Base-by-base conservation (phyloP, 2,888 invertebrate species). In the Aphodius sticticus region DNA sequence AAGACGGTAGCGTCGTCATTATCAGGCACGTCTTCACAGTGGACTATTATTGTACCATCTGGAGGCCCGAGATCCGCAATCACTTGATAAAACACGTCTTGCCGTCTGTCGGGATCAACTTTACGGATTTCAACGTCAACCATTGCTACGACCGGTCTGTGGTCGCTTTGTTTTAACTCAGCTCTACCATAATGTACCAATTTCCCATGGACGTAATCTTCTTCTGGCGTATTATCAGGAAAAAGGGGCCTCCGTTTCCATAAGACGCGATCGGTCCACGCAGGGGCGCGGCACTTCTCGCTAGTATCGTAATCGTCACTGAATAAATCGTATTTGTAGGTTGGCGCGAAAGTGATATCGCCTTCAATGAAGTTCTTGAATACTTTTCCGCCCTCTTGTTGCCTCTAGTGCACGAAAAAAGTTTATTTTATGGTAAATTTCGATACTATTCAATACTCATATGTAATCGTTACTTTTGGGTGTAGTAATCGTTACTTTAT, bases 291-390 rank as follows among this genome's bases (percentile, higher is more conserved):
- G 87, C 95, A 95, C 90, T 99, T 99, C 88, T 99, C 99, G 87
- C 99, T 99, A 0, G 99, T 99, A 88, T 99, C 99, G 88, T 99
- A 99, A 89, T 99, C 99, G 88, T 99, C 98, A 85, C 98, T 98
- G 88, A 99, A 99, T 79, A 99, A 91, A 90, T 99, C 99, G 88
- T 99, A 99, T 88, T 99, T 99, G 89, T 99, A 99, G 0, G 99
- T 99, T 0, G 99, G 99, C 14, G 96, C 93, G 88, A 99, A 99
- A 72, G 92, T 93, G 53, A 99, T 94, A 77, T 95, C 94, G 0
- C 98, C 99, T 91, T 99, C 99, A 78, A 94, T 92, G 88, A 97
- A 99, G 86, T 97, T 96, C 86, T 95, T 95, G 87, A 99, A 99
- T 1, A 97, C 96, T 87, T 95, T 93, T 26, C 94, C 95, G 82